Evolutionary conservation across 2,113 vertebrate genomes (phyloP), one percentile per base, ranked within the genome.

Genomic region (Gobiocypris rarus): DNA sequence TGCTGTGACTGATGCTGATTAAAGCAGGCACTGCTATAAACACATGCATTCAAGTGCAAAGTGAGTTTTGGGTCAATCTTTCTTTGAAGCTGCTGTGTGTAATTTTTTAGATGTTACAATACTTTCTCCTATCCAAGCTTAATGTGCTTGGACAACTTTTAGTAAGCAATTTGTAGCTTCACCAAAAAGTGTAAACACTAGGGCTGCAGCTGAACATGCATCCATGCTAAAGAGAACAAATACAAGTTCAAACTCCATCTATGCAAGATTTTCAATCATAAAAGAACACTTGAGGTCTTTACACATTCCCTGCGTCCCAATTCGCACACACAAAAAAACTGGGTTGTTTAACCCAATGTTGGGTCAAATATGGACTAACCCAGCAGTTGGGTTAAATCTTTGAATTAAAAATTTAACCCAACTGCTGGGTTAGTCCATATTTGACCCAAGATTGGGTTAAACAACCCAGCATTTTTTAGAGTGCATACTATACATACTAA

Each of bases 1-100:
- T 28, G 38, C 58, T 48, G 58, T 61, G 8, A 28, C 58, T 79
- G 58, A 63, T 79, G 52, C 54, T 78, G n/a, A 78, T 61, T 78
- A 61, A 61, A 43, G 31, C 38, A 4, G 61, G 34, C 76, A 78
- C 11, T 43, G 26, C 34, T 28, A 54, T 43, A 61, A 58, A 78
- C 34, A 78, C 22, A 78, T 59, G 54, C 59, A 22, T 61, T 38
- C 24, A 24, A 0, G 11, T 14, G 31, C 13, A 24, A 24, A 38
- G 31, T 34, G 22, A 41, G 31, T 11, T 43, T 38, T 59, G n/a
- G 54, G 52, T 77, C 31, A n/a, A 15, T 38, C n/a, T 1, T 28
- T 4, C 5, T 77, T 77, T 58, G 54, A 48, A 26, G 69, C 41
- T 45, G 69, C 69, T 71, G 5, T 24, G 41, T 71, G 10, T n/a